Conservation (phyloP, 1,140 invertebrate species). For the Aphelenchoides besseyi region DNA sequence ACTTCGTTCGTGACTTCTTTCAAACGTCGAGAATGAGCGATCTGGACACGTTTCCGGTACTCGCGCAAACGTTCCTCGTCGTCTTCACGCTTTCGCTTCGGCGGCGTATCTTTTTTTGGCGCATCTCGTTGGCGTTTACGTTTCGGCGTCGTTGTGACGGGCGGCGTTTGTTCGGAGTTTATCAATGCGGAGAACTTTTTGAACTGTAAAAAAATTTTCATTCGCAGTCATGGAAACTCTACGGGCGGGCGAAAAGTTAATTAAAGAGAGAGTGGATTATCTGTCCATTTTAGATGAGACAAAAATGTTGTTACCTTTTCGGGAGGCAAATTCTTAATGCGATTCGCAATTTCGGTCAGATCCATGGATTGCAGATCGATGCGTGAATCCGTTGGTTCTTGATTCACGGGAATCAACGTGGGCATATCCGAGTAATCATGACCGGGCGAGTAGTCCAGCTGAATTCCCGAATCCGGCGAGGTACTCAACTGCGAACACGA, state of each 20-base stretch:
- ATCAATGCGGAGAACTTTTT: no score
- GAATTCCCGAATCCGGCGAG: constrained; percentile 48
- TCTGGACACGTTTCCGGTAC: constrained; percentile 22
- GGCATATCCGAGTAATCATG: constrained; percentile 52
- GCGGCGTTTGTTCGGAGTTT: no score
- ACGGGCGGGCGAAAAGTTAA: no score
- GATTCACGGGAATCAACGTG: constrained; percentile 37
- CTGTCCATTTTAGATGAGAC: no score
- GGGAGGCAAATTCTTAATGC: neutral
- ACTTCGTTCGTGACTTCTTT: constrained; percentile 19
- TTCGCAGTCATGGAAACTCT: no score
- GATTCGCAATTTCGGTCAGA: neutral
- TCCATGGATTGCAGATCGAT: neutral
- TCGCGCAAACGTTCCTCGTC: constrained; percentile 14
- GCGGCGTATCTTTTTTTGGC: neutral
- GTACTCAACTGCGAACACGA: constrained; percentile 27
- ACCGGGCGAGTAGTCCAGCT: constrained; percentile 54
- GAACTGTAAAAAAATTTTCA: no score
- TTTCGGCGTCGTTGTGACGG: neutral
- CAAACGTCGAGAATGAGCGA: constrained; percentile 15
- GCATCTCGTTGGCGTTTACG: neutral
- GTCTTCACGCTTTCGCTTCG: neutral
- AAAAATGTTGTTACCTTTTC: constrained; percentile 23
- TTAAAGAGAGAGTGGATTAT: no score
- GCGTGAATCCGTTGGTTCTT: constrained; percentile 1